phyloP scores from a whole-genome alignment of 92 coral and sea anemone genomes.

The Porites lobata region DNA sequence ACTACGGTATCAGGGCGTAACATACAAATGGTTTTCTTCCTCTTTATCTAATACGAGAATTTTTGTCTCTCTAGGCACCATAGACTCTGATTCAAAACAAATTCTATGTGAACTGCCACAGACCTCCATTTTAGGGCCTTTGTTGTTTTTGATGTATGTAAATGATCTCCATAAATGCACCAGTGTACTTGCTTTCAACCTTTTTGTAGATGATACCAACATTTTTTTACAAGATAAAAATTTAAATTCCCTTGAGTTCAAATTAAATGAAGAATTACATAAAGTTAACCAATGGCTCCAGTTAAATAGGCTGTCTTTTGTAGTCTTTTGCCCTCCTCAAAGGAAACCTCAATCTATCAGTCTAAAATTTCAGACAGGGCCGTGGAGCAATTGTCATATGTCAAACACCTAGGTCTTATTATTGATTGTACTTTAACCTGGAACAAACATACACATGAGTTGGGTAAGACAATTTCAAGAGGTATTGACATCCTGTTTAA shows the following conservation, averaged over 20 bases:
- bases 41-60: slow-evolving; percentile 53
- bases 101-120: slow-evolving; percentile 54
- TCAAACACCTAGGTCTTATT: too few relatives aligned
- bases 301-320: not conserved
- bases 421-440: too few relatives aligned
- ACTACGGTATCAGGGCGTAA: slow-evolving; percentile 64
- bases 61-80: slow-evolving; percentile 51
- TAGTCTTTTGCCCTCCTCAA: too few relatives aligned
- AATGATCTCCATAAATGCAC: slow-evolving; percentile 59
- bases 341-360: too few relatives aligned
- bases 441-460: too few relatives aligned
- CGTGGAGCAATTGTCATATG: too few relatives aligned
- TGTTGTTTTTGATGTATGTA: slow-evolving; percentile 58
- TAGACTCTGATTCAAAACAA: slow-evolving; percentile 28
- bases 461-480: too few relatives aligned
- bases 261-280: slow-evolving; percentile 29
- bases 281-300: slow-evolving; percentile 10
- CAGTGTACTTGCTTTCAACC: slow-evolving; percentile 49
- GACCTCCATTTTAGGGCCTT: slow-evolving; percentile 63
- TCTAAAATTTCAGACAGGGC: not conserved
- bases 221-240: slow-evolving; percentile 12
- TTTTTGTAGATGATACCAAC: slow-evolving; percentile 71
- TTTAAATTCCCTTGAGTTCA: slow-evolving; percentile 23
- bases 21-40: slow-evolving; percentile 51
- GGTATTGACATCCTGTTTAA: too few relatives aligned